These are phyloP conservation scores for Petrocephalus zakoni DNA, from an alignment of 2,113 vertebrate genomes.

Conservation along the genomic window DNA sequence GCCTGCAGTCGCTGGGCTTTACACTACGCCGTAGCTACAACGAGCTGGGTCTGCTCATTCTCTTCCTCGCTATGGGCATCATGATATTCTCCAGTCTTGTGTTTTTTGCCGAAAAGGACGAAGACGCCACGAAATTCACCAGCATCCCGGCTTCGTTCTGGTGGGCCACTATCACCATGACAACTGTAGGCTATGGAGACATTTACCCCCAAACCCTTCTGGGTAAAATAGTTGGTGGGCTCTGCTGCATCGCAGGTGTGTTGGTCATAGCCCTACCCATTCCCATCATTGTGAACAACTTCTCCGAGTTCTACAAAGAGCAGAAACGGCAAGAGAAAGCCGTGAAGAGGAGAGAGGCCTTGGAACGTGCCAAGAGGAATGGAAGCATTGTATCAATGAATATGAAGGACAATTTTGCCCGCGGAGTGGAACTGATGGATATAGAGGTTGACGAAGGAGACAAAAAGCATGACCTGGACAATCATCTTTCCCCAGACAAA, in stretches of 20 bases:
- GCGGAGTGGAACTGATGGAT: conserved; percentile 92
- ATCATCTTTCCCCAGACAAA: conserved; percentile 78
- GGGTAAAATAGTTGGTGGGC: conserved; percentile 94
- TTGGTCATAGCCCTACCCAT: conserved; percentile 94
- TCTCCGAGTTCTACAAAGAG: conserved; percentile 97
- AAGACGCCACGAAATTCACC: conserved; percentile 95
- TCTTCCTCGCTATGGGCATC: conserved; percentile 98
- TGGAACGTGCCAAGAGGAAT: conserved; percentile 91
- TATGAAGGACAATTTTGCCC: conserved; percentile 87
- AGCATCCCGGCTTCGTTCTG: conserved; percentile 98
- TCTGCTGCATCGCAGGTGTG: conserved; percentile 96
- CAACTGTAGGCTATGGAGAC: conserved; percentile 94
- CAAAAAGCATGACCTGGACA: conserved; percentile 72
- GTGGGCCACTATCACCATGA: conserved; percentile 99
- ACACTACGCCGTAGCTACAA: conserved; percentile 93
- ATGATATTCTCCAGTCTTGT: conserved; percentile 99
- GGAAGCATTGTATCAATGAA: conserved; percentile 97
- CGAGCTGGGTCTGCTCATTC: conserved; percentile 85
- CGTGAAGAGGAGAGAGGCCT: conserved; percentile 91
- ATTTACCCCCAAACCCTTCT: conserved; percentile 94
- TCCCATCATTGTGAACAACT: conserved; percentile 98
- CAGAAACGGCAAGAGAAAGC: conserved; percentile 98
- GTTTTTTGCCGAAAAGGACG: conserved; percentile 97
- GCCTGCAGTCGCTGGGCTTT: conserved; percentile 93
- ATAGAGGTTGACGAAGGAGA: conserved; percentile 83